These are phyloP conservation scores for Phymastichus coffea DNA, from an alignment of 1,140 invertebrate species.

Conservation along the genomic window DNA sequence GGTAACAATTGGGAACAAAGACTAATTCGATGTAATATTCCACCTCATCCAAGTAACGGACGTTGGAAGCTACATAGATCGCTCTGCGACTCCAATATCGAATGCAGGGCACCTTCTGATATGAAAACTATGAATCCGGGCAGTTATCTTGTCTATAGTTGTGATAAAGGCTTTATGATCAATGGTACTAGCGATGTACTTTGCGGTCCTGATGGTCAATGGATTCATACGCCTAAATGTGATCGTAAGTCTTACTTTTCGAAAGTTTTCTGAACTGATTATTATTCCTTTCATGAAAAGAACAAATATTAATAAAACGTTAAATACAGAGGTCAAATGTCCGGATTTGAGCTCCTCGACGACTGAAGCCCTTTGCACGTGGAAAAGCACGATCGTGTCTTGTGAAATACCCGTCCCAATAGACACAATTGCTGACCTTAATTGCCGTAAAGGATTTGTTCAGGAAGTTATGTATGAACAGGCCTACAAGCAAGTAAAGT, in stretches of 20 bases:
- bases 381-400: conserved; percentile 29
- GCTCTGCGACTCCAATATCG: conserved; percentile 27
- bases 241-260: conserved; percentile 39
- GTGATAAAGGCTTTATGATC: conserved; percentile 38
- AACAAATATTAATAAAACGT: too few species aligned
- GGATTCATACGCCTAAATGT: conserved; percentile 42
- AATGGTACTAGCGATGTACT: conserved; percentile 34
- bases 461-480: conserved; percentile 27
- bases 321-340: conserved; percentile 46
- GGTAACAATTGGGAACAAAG: background rate
- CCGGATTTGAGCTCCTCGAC: conserved; percentile 35
- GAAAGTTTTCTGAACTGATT: too few species aligned
- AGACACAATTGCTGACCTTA: conserved; percentile 35
- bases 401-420: conserved; percentile 33
- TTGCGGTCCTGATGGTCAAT: conserved; percentile 40
- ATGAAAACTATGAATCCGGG: conserved; percentile 34
- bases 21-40: conserved; percentile 33
- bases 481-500: conserved; percentile 29
- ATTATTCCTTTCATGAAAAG: too few species aligned
- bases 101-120: conserved; percentile 33
- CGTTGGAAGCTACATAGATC: conserved; percentile 38
- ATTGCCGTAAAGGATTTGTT: conserved; percentile 41
- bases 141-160: conserved; percentile 42
- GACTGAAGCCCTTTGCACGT: conserved; percentile 33
- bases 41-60: conserved; percentile 43